phyloP scores from a whole-genome alignment of 2,113 vertebrate genomes.

The Oryctolagus cuniculus region mOryCun1.1 NC_091445.1:29027001-29027500 shows the following conservation, averaged over 20 bases:
- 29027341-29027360: neutral
- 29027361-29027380: slow-evolving; percentile 10
- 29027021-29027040: too few species aligned
- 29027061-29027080: too few species aligned
- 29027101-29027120: too few species aligned
- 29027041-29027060: too few species aligned
- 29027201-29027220: neutral
- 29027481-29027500: neutral
- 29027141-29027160: neutral
- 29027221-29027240: neutral
- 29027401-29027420: neutral
- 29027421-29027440: slow-evolving; percentile 4
- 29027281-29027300: neutral
- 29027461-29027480: neutral
- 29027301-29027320: neutral
- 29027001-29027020: too few species aligned
- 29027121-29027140: too few species aligned
- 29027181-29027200: slow-evolving; percentile 13
- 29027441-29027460: slow-evolving; percentile 4
- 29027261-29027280: neutral
- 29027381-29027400: neutral
- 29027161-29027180: neutral
- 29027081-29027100: too few species aligned
- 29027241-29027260: neutral
- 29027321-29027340: neutral